Base-by-base conservation (phyloP, 2,113 vertebrate genomes). In the Cyanoderma ruficeps region DNA sequence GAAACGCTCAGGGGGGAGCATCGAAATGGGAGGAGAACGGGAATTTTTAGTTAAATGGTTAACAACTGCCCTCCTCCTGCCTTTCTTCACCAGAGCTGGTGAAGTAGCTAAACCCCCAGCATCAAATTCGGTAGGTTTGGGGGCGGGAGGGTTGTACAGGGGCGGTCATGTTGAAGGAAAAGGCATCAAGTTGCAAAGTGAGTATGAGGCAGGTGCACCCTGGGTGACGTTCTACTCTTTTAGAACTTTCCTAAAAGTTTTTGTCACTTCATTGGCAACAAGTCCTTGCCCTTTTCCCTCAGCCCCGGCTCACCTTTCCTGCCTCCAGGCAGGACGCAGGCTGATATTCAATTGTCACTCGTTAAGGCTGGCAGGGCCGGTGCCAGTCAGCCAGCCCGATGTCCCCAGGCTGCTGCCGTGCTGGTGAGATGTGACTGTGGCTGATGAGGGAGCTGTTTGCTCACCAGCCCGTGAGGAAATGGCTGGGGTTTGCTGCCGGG, bases 221-320 rank as follows among this genome's bases (percentile, higher is more conserved):
- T 28, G 6, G 0, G 5, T 13, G 23, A 23, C 1, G 6, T 57
- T 8, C 24, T 41, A 2, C 0, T 11, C 11, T n/a, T 67, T 25
- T 18, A 35, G 11, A 52, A 9, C 68, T 87, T 78, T 46, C 33
- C 50, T 78, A 25, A 15, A 55, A 69, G 35, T 33, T 44, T 88
- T 86, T 63, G 24, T 41, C 24, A 9, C 39, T 49, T 28, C 10
- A 6, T 7, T 64, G 47, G 33, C 33, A 77, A 27, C 21, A n/a
- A 81, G 41, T 37, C 56, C 31, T 86, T 56, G 27, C 9, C 35
- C 56, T 35, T 70, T 70, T 35, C 9, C 13, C 22, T 3, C 23
- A 35, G 10, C 17, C 24, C 8, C 23, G 6, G 0, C 2, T 8
- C 22, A 12, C 30, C 18, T 65, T 53, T 63, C n/a, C 47, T 9